Evolutionary conservation across 2,113 vertebrate species (phyloP), one percentile per base, ranked within the genome.

Genomic region (Brachyistius frenatus): DNA sequence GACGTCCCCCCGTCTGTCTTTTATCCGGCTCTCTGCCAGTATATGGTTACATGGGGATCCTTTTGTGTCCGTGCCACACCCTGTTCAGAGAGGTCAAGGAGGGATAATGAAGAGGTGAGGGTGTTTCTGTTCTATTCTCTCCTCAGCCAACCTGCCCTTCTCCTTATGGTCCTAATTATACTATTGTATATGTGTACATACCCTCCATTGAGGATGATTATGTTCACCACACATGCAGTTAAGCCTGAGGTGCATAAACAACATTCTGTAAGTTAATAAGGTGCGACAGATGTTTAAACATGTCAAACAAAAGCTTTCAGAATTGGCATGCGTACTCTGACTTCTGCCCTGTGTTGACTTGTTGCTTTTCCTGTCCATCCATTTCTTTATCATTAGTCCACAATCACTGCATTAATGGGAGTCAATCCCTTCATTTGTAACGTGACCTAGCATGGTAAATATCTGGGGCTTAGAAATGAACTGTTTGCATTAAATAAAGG

Each of bases 1-100:
- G 78, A 87, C 84, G 86, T 86, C 36, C 64, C 60, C 67, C 76
- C 88, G 81, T 87, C 85, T 90, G 87, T 83, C 88, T 91, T 79
- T 91, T 78, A 81, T 90, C 63, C 66, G 31, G 30, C 86, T 88
- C 89, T 89, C 76, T 73, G 80, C 84, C 81, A 65, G 93, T 90
- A 87, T 94, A 91, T 84, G 85, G 90, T 92, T 94, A 92, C 80
- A 92, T 14, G 7, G 15, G 76, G 89, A 86, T 79, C 79, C 89
- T 74, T 91, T 90, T 54, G 87, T 90, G 85, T 86, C 88, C 77
- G 54, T 67, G 81, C 88, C 88, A 89, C 60, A 75, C 73, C 93
- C 90, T 89, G 83, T 73, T 86, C 39, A 75, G 82, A 89, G 13
- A 91, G 70, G 81, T 85, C 87, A 61, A 44, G n/a, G n/a, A 2